These are phyloP conservation scores for Coremacera marginata DNA, from an alignment of 2,888 invertebrate species.

Conservation along the genomic window DNA sequence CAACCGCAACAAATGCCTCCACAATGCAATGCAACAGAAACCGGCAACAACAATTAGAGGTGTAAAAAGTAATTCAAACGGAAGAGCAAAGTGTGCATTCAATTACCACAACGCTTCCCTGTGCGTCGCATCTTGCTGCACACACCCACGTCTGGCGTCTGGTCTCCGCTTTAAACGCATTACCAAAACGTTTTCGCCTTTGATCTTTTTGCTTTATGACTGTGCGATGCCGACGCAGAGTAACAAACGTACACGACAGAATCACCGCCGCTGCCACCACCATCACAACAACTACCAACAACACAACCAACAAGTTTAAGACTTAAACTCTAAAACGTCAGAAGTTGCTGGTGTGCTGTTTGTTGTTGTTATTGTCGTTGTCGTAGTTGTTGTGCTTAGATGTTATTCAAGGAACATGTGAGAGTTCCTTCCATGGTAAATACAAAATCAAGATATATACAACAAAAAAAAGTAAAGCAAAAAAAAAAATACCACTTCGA, in stretches of 20 bases:
- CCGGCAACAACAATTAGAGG: constrained; percentile 54
- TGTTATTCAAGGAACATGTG: constrained; percentile 7
- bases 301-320: constrained; percentile 5
- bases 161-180: constrained; percentile 14
- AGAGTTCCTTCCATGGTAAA: constrained; percentile 20
- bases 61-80: constrained; percentile 63
- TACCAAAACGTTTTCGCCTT: constrained; percentile 27
- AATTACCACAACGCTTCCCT: constrained; percentile 42
- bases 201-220: constrained; percentile 29
- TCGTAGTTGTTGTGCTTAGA: constrained; percentile 36
- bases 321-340: constrained; percentile 15
- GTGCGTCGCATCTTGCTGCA: not conserved
- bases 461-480: not conserved
- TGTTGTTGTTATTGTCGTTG: constrained; percentile 39
- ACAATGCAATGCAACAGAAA: constrained; percentile 36
- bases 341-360: constrained; percentile 12
- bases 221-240: constrained; percentile 20
- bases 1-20: constrained; percentile 25
- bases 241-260: constrained; percentile 9
- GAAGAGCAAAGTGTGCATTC: constrained; percentile 44
- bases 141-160: constrained; percentile 19
- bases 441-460: not conserved
- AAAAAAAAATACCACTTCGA: not conserved
- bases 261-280: not conserved
- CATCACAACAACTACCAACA: constrained; percentile 13